These are phyloP conservation scores for Amia ocellicauda DNA, from an alignment of 2,113 vertebrate species.

Conservation along the genomic window DNA sequence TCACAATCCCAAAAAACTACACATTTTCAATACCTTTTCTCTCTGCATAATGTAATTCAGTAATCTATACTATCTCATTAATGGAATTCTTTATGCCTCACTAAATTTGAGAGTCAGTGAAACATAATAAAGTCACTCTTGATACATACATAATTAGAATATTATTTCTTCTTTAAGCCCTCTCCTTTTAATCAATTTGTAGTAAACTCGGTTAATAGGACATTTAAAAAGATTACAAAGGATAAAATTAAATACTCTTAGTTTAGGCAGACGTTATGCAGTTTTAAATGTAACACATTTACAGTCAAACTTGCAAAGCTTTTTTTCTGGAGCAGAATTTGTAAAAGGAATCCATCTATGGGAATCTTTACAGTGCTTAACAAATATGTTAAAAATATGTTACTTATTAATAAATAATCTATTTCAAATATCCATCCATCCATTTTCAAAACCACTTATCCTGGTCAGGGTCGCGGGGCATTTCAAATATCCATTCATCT, in stretches of 20 bases:
- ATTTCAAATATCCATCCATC: too few species aligned
- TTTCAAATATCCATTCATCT: too few species aligned
- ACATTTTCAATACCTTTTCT: background rate
- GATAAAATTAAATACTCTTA: constrained; percentile 45
- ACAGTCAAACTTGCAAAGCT: too few species aligned
- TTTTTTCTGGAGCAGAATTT: too few species aligned
- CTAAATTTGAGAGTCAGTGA: constrained; percentile 40
- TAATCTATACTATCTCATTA: constrained; percentile 43
- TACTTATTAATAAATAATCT: too few species aligned
- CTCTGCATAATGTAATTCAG: constrained; percentile 22
- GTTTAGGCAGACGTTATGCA: constrained; percentile 54
- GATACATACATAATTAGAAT: constrained; percentile 58
- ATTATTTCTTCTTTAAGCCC: constrained; percentile 51
- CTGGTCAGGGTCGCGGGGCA: too few species aligned
- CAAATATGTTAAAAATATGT: too few species aligned
- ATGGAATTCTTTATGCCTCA: constrained; percentile 43
- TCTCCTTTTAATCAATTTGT: constrained; percentile 57
- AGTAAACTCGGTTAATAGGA: constrained; percentile 56
- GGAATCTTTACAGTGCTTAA: too few species aligned
- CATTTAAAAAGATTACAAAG: constrained; percentile 44
- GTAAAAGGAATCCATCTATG: too few species aligned
- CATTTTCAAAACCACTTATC: too few species aligned
- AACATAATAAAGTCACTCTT: constrained; percentile 46
- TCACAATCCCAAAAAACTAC: constrained; percentile 31
- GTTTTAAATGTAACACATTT: too few species aligned